Evolutionary conservation across 2,888 invertebrate species (phyloP), one percentile per base, ranked within the genome.

Genomic region (Ctena decussata): DNA sequence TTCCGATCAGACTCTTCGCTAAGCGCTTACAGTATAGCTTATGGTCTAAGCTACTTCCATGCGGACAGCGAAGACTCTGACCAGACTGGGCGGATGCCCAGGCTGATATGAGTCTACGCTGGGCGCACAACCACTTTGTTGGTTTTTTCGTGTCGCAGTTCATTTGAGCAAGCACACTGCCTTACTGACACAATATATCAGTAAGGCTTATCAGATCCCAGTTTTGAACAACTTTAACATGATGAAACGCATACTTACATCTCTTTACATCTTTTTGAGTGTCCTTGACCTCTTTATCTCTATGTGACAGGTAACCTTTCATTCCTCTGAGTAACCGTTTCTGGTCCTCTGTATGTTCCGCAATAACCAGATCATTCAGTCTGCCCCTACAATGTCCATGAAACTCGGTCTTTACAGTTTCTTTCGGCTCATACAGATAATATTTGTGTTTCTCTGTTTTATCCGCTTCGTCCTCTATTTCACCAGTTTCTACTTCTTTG

Each of bases 171-270:
- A n/a, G n/a, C n/a, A n/a, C n/a, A n/a, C n/a, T n/a, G n/a, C n/a
- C n/a, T n/a, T n/a, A n/a, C n/a, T n/a, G n/a, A n/a, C n/a, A n/a
- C n/a, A n/a, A n/a, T n/a, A n/a, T n/a, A n/a, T n/a, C n/a, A n/a
- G n/a, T n/a, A n/a, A n/a, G n/a, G n/a, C n/a, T n/a, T n/a, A n/a
- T n/a, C n/a, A n/a, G n/a, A n/a, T n/a, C n/a, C n/a, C n/a, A n/a
- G n/a, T n/a, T n/a, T n/a, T n/a, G n/a, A n/a, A n/a, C n/a, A n/a
- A n/a, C n/a, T n/a, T n/a, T n/a, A n/a, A n/a, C n/a, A 60, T 8
- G 60, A n/a, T n/a, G 15, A 60, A 11, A 41, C 41, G 6, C 15
- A 11, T 71, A 85, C 85, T 83, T 85, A 88, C 87, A 88, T 44
- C 79, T 74, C 39, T 79, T 84, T 15, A 79, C 71, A 21, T 83